phyloP scores from a whole-genome alignment of 1,140 invertebrate genomes.

The Limonius californicus region DNA sequence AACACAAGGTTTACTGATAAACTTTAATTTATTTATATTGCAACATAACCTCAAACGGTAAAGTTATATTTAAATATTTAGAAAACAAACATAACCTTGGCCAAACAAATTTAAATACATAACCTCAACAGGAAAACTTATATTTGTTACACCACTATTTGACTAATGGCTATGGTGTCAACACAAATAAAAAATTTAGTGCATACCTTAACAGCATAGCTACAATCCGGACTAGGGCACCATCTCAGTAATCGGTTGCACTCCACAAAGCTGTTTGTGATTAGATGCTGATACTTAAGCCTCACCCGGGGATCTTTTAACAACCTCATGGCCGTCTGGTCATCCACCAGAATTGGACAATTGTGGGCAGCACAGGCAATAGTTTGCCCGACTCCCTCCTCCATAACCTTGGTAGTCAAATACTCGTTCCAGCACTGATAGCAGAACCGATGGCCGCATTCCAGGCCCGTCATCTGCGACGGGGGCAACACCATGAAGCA shows the following conservation, averaged over 20 bases:
- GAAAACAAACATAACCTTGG: background rate
- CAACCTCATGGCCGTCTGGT: slow-evolving; percentile 64
- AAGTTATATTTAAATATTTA: too few species aligned
- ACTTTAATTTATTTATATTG: too few species aligned
- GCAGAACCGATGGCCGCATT: slow-evolving; percentile 71
- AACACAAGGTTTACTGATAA: too few species aligned
- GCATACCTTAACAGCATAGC: slow-evolving; percentile 65
- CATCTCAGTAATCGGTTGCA: slow-evolving; percentile 67
- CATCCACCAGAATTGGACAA: slow-evolving; percentile 62
- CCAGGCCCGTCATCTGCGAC: slow-evolving; percentile 63
- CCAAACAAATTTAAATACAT: background rate
- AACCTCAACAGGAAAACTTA: background rate
- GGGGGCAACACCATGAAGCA: slow-evolving; percentile 79
- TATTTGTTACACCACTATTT: background rate
- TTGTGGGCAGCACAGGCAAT: slow-evolving; percentile 62
- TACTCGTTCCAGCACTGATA: slow-evolving; percentile 66
- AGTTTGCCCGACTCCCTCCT: slow-evolving; percentile 64
- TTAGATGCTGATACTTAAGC: slow-evolving; percentile 68
- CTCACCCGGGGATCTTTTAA: slow-evolving; percentile 61
- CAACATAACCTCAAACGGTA: too few species aligned
- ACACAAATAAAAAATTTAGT: too few species aligned
- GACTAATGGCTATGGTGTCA: background rate
- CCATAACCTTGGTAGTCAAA: slow-evolving; percentile 68
- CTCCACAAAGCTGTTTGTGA: slow-evolving; percentile 75
- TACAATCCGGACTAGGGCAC: slow-evolving; percentile 73